Percentiles rank a stretch among this genome's conserved stretches.
phyloP scores from a whole-genome alignment of 2,797 vertebrate genomes.

The Pangasius macronema region DNA sequence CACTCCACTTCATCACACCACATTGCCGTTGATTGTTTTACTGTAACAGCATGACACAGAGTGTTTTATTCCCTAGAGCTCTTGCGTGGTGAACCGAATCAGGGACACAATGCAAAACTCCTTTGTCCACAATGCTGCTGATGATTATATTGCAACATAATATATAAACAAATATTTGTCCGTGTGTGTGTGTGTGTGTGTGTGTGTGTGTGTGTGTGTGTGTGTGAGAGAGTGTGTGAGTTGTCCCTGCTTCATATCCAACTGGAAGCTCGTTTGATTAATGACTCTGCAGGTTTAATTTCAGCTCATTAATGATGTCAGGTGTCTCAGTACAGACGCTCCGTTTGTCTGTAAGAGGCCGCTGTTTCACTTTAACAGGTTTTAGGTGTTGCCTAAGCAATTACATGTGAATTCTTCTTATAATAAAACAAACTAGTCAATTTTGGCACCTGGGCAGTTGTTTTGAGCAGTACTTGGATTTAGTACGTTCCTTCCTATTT shows the following conservation, averaged over 20 bases:
- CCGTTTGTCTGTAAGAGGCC: conserved; percentile 4
- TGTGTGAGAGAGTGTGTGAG: neutral
- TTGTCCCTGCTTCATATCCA: neutral
- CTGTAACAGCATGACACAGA: no score
- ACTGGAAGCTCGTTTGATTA: neutral
- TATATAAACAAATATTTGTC: neutral
- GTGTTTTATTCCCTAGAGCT: neutral
- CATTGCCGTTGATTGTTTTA: neutral
- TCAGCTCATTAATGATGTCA: conserved; percentile 10
- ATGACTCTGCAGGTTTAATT: conserved; percentile 39
- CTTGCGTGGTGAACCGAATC: neutral
- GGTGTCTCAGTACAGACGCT: neutral
- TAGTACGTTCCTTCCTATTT: neutral
- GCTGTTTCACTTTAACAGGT: neutral
- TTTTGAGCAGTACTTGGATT: neutral
- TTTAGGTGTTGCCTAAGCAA: neutral
- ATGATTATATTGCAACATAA: neutral
- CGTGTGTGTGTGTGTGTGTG: neutral
- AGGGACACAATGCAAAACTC: neutral
- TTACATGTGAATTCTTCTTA: neutral
- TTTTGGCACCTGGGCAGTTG: neutral
- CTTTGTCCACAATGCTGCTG: neutral
- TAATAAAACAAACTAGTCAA: neutral
- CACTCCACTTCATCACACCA: neutral
- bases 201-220: neutral